phyloP scores from a whole-genome alignment of 2,797 vertebrate species.

The Bradypodion pumilum region DNA sequence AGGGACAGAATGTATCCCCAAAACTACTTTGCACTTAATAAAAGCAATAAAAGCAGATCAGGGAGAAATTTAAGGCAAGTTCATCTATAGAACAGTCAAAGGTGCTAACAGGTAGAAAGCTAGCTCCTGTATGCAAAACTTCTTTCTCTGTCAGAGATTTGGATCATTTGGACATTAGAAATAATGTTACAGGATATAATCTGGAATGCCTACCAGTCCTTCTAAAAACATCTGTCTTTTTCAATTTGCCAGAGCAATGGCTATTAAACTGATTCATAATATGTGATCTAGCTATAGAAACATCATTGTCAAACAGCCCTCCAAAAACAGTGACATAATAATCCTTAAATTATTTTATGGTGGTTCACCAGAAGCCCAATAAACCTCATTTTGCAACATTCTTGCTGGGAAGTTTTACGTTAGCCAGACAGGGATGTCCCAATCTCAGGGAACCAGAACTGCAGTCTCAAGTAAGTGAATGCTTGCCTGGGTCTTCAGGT shows the following conservation, averaged over 20 bases:
- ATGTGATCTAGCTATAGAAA: neutral
- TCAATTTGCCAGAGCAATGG: too few species aligned
- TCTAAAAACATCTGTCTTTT: neutral
- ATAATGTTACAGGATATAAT: neutral
- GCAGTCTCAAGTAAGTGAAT: too few species aligned
- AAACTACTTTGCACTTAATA: too few species aligned
- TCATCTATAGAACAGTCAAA: neutral
- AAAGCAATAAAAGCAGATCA: too few species aligned
- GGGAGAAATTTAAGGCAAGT: too few species aligned
- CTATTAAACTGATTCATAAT: neutral
- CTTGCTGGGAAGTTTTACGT: neutral
- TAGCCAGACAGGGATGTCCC: too few species aligned
- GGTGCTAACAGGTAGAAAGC: neutral
- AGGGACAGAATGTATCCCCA: too few species aligned
- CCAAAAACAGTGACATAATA: neutral
- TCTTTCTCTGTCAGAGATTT: too few species aligned
- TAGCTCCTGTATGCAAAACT: neutral
- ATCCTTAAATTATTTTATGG: too few species aligned
- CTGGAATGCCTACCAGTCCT: too few species aligned
- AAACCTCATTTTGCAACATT: neutral
- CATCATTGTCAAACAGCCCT: neutral
- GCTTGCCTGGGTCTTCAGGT: too few species aligned
- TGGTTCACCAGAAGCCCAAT: neutral
- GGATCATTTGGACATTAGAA: neutral
- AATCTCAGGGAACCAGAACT: too few species aligned